Evolutionary conservation across 1,140 invertebrate genomes (phyloP), one percentile per base, ranked within the genome.

Genomic region (Trichonephila clavipes): DNA sequence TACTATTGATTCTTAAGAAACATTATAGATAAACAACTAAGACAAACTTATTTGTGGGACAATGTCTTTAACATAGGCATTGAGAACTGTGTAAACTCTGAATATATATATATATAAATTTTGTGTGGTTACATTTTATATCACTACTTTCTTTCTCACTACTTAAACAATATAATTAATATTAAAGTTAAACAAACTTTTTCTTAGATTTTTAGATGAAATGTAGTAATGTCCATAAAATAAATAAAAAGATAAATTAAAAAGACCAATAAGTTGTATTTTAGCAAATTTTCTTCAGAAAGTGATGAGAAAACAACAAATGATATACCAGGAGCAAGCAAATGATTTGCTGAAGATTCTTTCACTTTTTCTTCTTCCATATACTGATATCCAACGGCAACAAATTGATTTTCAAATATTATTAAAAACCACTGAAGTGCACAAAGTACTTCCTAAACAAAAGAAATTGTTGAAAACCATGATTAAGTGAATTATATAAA

Each of bases 401-500:
- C 97, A 96, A 99, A 99, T 90, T 98, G 97, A 94, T 98, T 97
- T 96, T 99, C 98, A 96, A 99, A 99, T 86, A 98, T 97, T 82
- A 98, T 95, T 21, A 99, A 97, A 96, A 99, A 97, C 97, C 98
- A 99, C 95, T 99, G 98, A 0, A 99, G 96, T 7, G 99, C 98
- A 62, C 97, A 97, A 58, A 97, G 97, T 94, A 98, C 96, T 96
- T 98, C 97, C 97, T 97, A 62, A 24, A 69, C n/a, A 12, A 69
- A 24, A 69, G n/a, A 28, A 14, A 69, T 69, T 12, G 2, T 69
- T 12, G 2, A 40, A 40, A 40, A 40, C 34, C 4, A 40, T 40
- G 34, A 40, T 40, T 40, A 40, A 40, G 34, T 40, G 34, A 40
- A 40, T 40, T 40, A 40, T 40, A 40, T 40, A 40, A 40, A 40